These are phyloP conservation scores for Desmodus rotundus DNA, from an alignment of 2,113 vertebrate genomes.

Conservation along the genomic window DNA sequence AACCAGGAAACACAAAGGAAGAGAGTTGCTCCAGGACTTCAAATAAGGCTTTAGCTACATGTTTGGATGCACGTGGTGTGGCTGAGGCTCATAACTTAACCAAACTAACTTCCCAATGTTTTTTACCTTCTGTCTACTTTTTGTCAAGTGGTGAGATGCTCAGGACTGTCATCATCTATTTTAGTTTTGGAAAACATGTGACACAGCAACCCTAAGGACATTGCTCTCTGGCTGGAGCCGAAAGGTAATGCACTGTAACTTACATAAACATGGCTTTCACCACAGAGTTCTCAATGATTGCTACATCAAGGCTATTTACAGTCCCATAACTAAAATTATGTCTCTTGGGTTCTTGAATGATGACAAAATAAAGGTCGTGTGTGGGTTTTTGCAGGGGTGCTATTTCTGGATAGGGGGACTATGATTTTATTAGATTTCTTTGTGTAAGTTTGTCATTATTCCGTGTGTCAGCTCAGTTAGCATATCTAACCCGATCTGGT, in stretches of 20 bases:
- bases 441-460: background rate
- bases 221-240: background rate
- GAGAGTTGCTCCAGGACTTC: background rate
- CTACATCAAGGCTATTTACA: background rate
- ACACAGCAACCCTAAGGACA: background rate
- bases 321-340: background rate
- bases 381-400: fast-evolving
- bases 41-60: background rate
- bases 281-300: background rate
- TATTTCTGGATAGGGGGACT: background rate
- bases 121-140: background rate
- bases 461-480: background rate
- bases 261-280: background rate
- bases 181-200: background rate
- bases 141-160: background rate
- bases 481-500: background rate
- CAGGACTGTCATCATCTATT: background rate
- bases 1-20: background rate
- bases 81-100: background rate
- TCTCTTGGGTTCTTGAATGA: background rate
- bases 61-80: background rate
- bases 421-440: background rate
- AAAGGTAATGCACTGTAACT: background rate
- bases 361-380: background rate
- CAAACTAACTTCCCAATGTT: background rate